phyloP scores from a whole-genome alignment of 2,888 invertebrate genomes.

The Morpho achilles region DNA sequence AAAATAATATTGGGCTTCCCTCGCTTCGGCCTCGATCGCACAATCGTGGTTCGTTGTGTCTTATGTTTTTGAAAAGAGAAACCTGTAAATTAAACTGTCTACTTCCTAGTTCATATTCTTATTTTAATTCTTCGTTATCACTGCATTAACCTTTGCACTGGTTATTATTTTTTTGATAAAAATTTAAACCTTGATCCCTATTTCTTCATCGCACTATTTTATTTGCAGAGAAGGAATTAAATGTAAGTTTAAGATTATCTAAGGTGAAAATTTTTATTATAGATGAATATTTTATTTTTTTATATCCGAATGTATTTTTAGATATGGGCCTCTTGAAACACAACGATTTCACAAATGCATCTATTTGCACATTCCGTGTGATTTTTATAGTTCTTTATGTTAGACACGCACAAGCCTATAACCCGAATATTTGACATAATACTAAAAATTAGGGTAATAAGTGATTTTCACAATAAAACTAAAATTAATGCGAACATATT shows the following conservation, averaged over 20 bases:
- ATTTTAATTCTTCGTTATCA: slow-evolving; percentile 19
- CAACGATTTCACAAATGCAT: slow-evolving; percentile 5
- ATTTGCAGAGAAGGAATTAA: not conserved
- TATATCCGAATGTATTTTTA: slow-evolving; percentile 17
- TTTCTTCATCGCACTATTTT: slow-evolving; percentile 7
- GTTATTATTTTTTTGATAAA: slow-evolving; percentile 11
- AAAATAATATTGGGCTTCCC: slow-evolving; percentile 75
- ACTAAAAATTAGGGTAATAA: not conserved
- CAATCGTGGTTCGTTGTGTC: slow-evolving; percentile 81
- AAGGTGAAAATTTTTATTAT: slow-evolving; percentile 10
- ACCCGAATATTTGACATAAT: not conserved
- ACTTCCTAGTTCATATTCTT: slow-evolving; percentile 9
- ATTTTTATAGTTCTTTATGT: slow-evolving; percentile 6
- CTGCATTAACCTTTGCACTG: slow-evolving; percentile 21
- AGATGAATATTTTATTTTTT: slow-evolving; percentile 8
- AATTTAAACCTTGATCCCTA: slow-evolving; percentile 11
- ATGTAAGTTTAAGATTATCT: slow-evolving; percentile 9
- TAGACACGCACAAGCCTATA: not conserved
- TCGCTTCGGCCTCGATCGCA: slow-evolving; percentile 78
- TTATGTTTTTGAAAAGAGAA: slow-evolving; percentile 78
- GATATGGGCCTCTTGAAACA: slow-evolving; percentile 14
- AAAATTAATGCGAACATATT: too few species aligned
- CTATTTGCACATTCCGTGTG: slow-evolving; percentile 8
- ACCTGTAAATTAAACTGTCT: slow-evolving; percentile 37
- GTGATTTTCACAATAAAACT: too few species aligned